Conservation (phyloP, 2,888 invertebrate species). For the Chesias legatella region DNA sequence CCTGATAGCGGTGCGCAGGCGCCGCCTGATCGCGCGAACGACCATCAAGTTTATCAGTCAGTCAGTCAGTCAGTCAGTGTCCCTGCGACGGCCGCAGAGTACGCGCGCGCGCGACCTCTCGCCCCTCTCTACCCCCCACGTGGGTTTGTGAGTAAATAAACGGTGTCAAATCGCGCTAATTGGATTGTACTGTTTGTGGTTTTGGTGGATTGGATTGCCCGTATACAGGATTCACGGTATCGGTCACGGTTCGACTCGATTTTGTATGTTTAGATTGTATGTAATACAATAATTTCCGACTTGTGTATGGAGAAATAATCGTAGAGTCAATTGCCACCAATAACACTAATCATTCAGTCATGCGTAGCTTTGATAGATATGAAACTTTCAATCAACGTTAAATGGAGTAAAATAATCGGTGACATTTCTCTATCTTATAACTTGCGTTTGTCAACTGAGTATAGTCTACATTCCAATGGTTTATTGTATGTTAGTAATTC, state of each 20-base stretch:
- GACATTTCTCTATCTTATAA: conserved; percentile 5
- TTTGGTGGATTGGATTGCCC: conserved; percentile 58
- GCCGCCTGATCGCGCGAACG: conserved; percentile 25
- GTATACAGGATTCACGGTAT: conserved; percentile 43
- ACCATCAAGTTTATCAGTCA: conserved; percentile 20
- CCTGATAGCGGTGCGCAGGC: conserved; percentile 54
- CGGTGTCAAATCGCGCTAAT: conserved; percentile 36
- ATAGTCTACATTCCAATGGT: conserved; percentile 16
- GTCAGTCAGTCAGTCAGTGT: conserved; percentile 47
- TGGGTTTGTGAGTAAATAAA: conserved; percentile 70
- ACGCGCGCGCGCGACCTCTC: conserved; percentile 46
- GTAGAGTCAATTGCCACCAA: conserved; percentile 25
- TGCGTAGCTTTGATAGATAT: conserved; percentile 33
- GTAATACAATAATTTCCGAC: no score
- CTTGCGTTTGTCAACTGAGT: conserved; percentile 19
- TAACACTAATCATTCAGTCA: conserved; percentile 24
- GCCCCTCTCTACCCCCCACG: conserved; percentile 41
- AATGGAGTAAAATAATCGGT: conserved; percentile 28
- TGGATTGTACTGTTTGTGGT: conserved; percentile 42
- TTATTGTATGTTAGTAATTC: conserved; percentile 11
- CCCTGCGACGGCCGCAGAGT: conserved; percentile 44
- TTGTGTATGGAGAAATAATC: conserved; percentile 1
- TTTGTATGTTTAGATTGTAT: conserved; percentile 57
- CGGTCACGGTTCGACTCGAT: conserved; percentile 43
- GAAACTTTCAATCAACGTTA: conserved; percentile 35